Evolutionary conservation across 2,113 vertebrate species (phyloP).

Genomic region (Oriolus oriolus): DNA sequence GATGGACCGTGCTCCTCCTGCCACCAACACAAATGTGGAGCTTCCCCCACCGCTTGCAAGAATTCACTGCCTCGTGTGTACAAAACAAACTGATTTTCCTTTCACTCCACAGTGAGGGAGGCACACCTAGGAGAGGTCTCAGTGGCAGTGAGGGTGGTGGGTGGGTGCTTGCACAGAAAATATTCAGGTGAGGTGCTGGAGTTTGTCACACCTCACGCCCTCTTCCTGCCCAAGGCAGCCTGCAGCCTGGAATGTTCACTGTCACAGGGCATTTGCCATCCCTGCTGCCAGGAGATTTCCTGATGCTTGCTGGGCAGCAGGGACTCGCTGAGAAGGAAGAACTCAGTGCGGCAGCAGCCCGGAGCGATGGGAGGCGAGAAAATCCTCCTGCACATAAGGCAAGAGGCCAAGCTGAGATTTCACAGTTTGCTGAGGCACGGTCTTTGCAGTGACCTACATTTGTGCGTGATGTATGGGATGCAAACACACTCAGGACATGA

Average conservation of each 20-base stretch:
- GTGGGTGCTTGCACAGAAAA: accelerated
- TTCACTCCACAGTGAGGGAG: background rate
- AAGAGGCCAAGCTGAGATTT: background rate
- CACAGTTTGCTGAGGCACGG: background rate
- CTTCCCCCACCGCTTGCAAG: background rate
- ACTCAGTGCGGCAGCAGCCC: background rate
- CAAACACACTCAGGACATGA: background rate
- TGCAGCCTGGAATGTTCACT: background rate
- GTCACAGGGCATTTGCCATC: background rate
- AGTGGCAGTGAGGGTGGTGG: background rate
- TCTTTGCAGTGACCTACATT: background rate
- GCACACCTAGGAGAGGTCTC: accelerated
- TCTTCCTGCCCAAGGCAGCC: background rate
- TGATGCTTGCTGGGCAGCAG: background rate
- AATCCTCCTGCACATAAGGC: background rate
- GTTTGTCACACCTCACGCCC: background rate
- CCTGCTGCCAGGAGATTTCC: background rate
- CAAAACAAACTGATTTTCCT: background rate
- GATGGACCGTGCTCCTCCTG: background rate
- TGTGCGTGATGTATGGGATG: background rate
- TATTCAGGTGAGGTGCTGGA: background rate
- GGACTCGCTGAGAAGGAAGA: background rate
- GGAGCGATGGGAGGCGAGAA: background rate
- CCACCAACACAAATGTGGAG: background rate
- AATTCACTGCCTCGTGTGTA: accelerated